Evolutionary conservation across 2,797 vertebrate genomes (phyloP).

Genomic region (Anabas testudineus): DNA sequence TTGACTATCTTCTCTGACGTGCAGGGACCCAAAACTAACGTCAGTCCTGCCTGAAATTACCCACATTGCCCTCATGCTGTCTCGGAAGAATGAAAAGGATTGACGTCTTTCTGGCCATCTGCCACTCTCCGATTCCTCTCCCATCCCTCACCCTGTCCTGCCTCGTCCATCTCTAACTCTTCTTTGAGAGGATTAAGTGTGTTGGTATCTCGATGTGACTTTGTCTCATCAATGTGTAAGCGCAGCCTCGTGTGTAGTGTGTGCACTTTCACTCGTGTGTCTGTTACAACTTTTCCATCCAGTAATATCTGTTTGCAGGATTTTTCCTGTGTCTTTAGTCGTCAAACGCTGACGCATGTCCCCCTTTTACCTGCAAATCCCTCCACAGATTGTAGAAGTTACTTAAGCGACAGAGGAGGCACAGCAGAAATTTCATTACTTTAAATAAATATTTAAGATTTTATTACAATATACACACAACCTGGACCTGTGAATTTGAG

Average conservation of each 20-base stretch:
- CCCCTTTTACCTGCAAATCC: constrained; percentile 69
- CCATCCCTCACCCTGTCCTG: constrained; percentile 44
- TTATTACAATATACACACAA: constrained; percentile 80
- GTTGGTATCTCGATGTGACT: constrained; percentile 64
- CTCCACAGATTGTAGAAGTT: constrained; percentile 47
- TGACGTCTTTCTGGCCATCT: constrained; percentile 86
- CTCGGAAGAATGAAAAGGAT: constrained; percentile 80
- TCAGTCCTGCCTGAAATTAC: constrained; percentile 71
- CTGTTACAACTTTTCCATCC: constrained; percentile 49
- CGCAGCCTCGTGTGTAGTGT: constrained; percentile 28
- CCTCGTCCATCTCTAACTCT: constrained; percentile 62
- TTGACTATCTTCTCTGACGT: constrained; percentile 56
- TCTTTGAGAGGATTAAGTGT: constrained; percentile 85
- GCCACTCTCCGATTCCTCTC: constrained; percentile 64
- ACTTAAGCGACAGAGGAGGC: constrained; percentile 52
- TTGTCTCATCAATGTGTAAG: constrained; percentile 64
- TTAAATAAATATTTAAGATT: constrained; percentile 78
- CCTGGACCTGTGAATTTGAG: constrained; percentile 60
- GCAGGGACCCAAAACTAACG: constrained; percentile 47
- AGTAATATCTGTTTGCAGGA: constrained; percentile 66
- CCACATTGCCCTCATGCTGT: constrained; percentile 72
- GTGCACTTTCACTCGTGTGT: constrained; percentile 40
- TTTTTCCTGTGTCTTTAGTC: constrained; percentile 49
- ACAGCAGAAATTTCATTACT: constrained; percentile 45
- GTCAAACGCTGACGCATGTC: constrained; percentile 65